A percentile compares a stretch with the other conserved stretches of the same genome.
Conservation (phyloP, 2,888 invertebrate genomes). For the Chouioia cunea region DNA sequence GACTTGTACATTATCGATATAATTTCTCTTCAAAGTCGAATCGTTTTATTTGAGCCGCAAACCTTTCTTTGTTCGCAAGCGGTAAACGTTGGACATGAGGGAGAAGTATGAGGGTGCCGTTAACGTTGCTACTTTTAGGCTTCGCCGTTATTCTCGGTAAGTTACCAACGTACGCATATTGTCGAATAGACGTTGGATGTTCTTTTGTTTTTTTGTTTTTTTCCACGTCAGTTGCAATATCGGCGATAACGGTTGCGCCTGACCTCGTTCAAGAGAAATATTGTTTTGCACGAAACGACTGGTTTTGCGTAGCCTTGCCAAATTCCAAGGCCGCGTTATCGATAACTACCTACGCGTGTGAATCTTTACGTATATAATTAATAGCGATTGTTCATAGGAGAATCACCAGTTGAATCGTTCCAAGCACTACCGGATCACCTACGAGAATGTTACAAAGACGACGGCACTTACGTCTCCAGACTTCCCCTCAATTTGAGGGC, state of each 20-base stretch:
- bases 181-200: neutral
- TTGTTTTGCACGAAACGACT: too few relatives aligned
- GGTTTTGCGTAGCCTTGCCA: too few relatives aligned
- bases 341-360: too few relatives aligned
- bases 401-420: conserved; percentile 10
- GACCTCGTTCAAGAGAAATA: too few relatives aligned
- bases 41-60: neutral
- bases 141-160: neutral
- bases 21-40: too few relatives aligned
- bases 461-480: conserved; percentile 13
- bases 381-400: too few relatives aligned
- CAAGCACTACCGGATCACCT: conserved; percentile 72
- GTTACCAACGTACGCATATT: neutral
- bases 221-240: too few relatives aligned
- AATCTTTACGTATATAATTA: too few relatives aligned
- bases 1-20: too few relatives aligned
- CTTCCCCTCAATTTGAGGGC: conserved; percentile 74
- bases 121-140: neutral
- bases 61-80: neutral
- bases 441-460: conserved; percentile 73
- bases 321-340: too few relatives aligned
- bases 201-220: neutral
- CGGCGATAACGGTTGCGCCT: too few relatives aligned
- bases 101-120: conserved; percentile 1
- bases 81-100: conserved; percentile 1